Evolutionary conservation across 2,113 vertebrate genomes (phyloP).

Genomic region (Apteryx mantelli): DNA sequence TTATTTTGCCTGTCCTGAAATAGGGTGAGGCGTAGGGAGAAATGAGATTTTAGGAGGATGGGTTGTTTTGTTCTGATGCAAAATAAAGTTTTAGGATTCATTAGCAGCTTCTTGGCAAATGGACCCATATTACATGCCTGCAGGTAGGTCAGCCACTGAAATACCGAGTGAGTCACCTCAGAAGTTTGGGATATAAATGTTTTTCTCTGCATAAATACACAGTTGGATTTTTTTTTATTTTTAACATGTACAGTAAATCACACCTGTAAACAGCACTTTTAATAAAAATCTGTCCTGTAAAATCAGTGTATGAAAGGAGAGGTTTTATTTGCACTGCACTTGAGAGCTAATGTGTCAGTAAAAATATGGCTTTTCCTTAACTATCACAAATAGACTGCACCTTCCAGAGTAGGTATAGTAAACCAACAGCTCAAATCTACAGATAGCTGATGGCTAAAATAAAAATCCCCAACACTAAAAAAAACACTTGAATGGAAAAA

Average conservation of each 20-base stretch:
- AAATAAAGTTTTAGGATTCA: not conserved
- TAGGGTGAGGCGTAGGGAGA: not conserved
- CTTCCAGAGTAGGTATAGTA: not conserved
- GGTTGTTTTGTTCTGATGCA: not conserved
- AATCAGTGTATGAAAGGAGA: not conserved
- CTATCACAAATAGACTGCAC: not conserved
- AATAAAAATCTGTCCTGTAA: slow-evolving; percentile 12
- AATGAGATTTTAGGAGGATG: not conserved
- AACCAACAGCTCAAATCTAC: not conserved
- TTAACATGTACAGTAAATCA: not conserved
- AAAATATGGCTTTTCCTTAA: slow-evolving; percentile 22
- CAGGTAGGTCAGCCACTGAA: not conserved
- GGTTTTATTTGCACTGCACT: slow-evolving; percentile 12
- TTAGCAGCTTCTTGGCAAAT: not conserved
- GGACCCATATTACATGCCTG: not conserved
- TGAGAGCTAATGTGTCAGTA: slow-evolving; percentile 9
- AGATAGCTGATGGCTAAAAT: not conserved
- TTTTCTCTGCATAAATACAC: slow-evolving; percentile 5
- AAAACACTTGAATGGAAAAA: not conserved
- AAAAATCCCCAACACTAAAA: not conserved
- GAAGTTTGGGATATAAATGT: not conserved
- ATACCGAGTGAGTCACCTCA: not conserved
- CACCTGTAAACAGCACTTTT: not conserved
- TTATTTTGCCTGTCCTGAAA: not conserved
- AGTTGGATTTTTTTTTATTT: not conserved